A percentile compares a stretch with the other conserved stretches of the same genome.
Evolutionary conservation across 2,888 invertebrate species (phyloP).

Genomic region (Mellilla xanthometata): DNA sequence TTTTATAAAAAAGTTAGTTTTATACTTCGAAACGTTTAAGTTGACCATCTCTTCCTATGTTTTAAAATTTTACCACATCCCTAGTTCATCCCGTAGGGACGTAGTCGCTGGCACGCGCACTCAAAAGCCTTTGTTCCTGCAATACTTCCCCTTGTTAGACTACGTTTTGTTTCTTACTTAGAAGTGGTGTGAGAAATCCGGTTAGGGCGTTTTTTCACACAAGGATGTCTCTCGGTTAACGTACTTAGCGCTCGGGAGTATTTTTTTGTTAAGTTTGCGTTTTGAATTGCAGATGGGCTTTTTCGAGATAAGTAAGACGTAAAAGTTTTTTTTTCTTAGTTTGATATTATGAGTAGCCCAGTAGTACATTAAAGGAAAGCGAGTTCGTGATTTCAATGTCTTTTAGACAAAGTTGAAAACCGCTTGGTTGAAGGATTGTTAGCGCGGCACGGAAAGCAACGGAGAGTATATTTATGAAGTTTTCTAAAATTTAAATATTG

Average conservation of each 20-base stretch:
- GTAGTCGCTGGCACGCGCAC: constrained; percentile 67
- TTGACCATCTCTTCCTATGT: too few relatives aligned
- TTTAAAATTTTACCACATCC: constrained; percentile 17
- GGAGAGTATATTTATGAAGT: too few relatives aligned
- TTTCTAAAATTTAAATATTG: too few relatives aligned
- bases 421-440: too few relatives aligned
- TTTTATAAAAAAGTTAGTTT: too few relatives aligned
- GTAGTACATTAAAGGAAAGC: too few relatives aligned
- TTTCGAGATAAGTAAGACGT: not conserved
- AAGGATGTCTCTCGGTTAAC: constrained; percentile 25
- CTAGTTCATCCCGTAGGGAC: constrained; percentile 22
- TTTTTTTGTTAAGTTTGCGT: constrained; percentile 7
- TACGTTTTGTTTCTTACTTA: constrained; percentile 63
- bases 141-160: constrained; percentile 47
- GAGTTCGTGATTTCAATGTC: too few relatives aligned
- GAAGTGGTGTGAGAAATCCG: constrained; percentile 66
- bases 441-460: too few relatives aligned
- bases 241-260: constrained; percentile 15
- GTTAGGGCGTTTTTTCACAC: constrained; percentile 37
- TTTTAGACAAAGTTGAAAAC: too few relatives aligned
- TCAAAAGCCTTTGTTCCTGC: constrained; percentile 48
- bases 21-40: too few relatives aligned
- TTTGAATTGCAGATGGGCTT: constrained; percentile 7
- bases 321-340: too few relatives aligned
- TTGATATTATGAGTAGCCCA: too few relatives aligned